Conservation (phyloP, 2,797 vertebrate species). For the Paguma larvata region DNA sequence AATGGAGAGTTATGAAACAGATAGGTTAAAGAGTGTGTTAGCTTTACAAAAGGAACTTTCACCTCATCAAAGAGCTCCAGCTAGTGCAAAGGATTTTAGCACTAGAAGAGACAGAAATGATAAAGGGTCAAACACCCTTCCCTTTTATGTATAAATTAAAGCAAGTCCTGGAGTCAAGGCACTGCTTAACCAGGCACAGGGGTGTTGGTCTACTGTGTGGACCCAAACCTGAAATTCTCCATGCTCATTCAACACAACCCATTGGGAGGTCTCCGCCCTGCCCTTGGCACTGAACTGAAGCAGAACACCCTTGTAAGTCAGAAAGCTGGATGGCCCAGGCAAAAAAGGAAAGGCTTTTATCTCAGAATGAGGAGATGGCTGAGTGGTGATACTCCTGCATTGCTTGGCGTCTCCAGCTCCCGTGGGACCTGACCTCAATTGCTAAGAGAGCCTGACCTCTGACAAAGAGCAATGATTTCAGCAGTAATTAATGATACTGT, state of each 20-base stretch:
- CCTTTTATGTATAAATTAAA: not conserved
- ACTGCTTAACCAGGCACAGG: not conserved
- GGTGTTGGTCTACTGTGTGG: too few relatives aligned
- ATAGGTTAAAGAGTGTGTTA: not conserved
- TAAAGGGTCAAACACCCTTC: not conserved
- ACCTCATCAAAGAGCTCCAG: constrained; percentile 15
- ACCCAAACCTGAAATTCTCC: constrained; percentile 5
- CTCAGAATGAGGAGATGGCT: not conserved
- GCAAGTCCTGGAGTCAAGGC: not conserved
- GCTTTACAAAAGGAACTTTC: constrained; percentile 30
- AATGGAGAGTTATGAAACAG: not conserved
- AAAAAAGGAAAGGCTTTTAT: not conserved
- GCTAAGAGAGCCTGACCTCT: constrained; percentile 80
- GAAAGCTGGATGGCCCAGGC: not conserved
- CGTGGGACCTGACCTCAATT: constrained; percentile 68
- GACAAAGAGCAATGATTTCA: constrained; percentile 79
- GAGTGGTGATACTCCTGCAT: not conserved
- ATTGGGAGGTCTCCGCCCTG: not conserved
- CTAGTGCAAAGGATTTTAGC: not conserved
- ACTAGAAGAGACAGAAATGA: not conserved
- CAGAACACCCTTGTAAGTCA: not conserved
- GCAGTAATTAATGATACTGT: constrained; percentile 82
- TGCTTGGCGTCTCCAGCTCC: constrained; percentile 27
- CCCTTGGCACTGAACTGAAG: not conserved
- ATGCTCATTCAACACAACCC: not conserved